Base-by-base conservation (phyloP, 2,113 vertebrate species). In the Festucalex cinctus region DNA sequence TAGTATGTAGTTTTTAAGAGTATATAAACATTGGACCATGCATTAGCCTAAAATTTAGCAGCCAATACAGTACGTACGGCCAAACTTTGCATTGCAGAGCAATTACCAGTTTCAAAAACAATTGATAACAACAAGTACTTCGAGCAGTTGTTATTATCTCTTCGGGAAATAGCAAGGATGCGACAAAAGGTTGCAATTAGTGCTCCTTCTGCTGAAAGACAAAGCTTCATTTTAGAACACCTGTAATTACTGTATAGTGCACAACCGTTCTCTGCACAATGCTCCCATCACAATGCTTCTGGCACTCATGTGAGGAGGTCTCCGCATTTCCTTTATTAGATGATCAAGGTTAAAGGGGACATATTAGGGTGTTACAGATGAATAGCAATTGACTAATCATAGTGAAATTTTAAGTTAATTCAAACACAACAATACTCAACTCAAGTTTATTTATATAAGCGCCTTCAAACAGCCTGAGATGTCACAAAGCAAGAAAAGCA, bases 121-220 rank as follows among this genome's bases (percentile, higher is more conserved):
- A 77, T 77, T 69, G 68, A 68, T 69, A 70, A 80, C 66, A 79
- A 84, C 79, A n/a, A 83, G 83, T 85, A 70, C 71, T 78, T 71
- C 86, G 78, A 81, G 76, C 26, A 46, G 73, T 74, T 80, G 73
- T 85, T 79, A 90, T 90, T 85, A 86, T 87, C 85, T 68, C 57
- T 86, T 89, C 86, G 85, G 83, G 77, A 63, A 46, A 71, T 63
- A 65, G 75, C 73, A 75, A 78, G 75, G 81, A 83, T 74, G 63
- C 63, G 44, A 86, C 78, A 84, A 46, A 85, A 81, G 80, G 84
- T 84, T 71, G 79, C 83, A 85, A 88, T 86, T 88, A 85, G 67
- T 73, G 67, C 82, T 65, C 76, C 48, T 70, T 82, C 80, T 80
- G 58, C 77, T 72, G 72, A 75, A 86, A 80, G 81, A 83, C 73